Evolutionary conservation across 2,888 invertebrate species (phyloP).

Genomic region (Diplazon laetatorius): DNA sequence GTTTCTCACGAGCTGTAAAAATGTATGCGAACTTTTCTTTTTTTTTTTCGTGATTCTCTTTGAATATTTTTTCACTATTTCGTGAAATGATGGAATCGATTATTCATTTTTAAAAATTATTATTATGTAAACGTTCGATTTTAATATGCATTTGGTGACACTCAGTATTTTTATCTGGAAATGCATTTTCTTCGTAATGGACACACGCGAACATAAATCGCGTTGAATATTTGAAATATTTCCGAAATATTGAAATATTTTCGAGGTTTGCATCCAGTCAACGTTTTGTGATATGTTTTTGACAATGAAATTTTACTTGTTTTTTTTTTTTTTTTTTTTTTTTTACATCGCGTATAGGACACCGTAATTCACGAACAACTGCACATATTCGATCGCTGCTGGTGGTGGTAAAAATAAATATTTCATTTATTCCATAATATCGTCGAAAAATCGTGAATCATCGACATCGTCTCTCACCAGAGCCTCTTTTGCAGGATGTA

Average conservation of each 20-base stretch:
- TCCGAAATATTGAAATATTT: too few relatives aligned
- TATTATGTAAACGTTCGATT: too few relatives aligned
- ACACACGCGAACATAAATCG: neutral
- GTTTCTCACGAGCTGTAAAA: conserved; percentile 76
- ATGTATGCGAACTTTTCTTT: conserved; percentile 66
- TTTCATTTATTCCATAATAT: neutral
- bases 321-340: conserved; percentile 13
- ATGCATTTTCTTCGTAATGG: too few relatives aligned
- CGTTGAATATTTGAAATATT: neutral
- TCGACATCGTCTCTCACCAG: conserved; percentile 83
- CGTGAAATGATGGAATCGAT: neutral
- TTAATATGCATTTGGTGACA: too few relatives aligned
- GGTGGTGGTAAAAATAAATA: conserved; percentile 66
- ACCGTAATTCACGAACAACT: conserved; percentile 72
- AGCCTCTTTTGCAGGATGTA: conserved; percentile 96
- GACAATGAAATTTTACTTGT: neutral
- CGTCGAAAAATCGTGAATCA: too few relatives aligned
- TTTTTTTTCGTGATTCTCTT: neutral
- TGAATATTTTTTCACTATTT: neutral
- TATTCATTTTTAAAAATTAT: too few relatives aligned
- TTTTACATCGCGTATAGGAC: conserved; percentile 68
- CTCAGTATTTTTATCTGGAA: too few relatives aligned
- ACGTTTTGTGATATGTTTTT: too few relatives aligned
- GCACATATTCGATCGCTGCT: conserved; percentile 70
- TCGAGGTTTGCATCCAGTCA: too few relatives aligned